These are phyloP conservation scores for Eurytoma californica DNA, from an alignment of 2,888 invertebrate genomes.

Conservation along the genomic window DNA sequence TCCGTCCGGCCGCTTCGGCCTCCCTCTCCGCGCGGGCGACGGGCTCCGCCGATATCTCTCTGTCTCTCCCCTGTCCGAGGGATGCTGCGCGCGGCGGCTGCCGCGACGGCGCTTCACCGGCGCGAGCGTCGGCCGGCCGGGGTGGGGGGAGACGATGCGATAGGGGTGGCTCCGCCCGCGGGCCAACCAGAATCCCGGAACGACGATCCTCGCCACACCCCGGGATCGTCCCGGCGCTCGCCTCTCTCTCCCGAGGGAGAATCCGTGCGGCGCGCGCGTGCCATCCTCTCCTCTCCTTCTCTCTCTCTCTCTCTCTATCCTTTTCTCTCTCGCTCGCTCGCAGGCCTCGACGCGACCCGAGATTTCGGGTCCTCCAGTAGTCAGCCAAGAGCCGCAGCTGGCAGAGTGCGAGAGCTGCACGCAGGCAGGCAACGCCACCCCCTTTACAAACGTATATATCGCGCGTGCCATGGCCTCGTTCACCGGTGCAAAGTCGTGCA, in stretches of 20 bases:
- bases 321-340: slow-evolving; percentile 60
- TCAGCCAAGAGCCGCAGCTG: slow-evolving; percentile 73
- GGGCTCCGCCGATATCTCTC: slow-evolving; percentile 7
- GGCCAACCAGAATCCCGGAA: slow-evolving; percentile 73
- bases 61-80: slow-evolving; percentile 40
- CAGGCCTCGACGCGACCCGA: slow-evolving; percentile 55
- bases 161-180: slow-evolving; percentile 75
- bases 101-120: slow-evolving; percentile 47
- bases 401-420: slow-evolving; percentile 61
- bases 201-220: slow-evolving; percentile 72
- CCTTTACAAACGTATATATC: neutral
- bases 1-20: neutral
- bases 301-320: slow-evolving; percentile 57
- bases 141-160: slow-evolving; percentile 63
- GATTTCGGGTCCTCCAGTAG: slow-evolving; percentile 71
- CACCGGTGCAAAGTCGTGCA: neutral
- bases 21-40: slow-evolving; percentile 12
- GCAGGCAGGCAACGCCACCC: slow-evolving; percentile 15
- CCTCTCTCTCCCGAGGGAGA: slow-evolving; percentile 60
- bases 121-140: slow-evolving; percentile 19
- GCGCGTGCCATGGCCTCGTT: neutral
- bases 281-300: slow-evolving; percentile 70
- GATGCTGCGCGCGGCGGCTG: slow-evolving; percentile 55
- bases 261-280: slow-evolving; percentile 59
- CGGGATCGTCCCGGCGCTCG: slow-evolving; percentile 65